Evolutionary conservation across 2,113 vertebrate species (phyloP).

Genomic region (Bos taurus): DNA sequence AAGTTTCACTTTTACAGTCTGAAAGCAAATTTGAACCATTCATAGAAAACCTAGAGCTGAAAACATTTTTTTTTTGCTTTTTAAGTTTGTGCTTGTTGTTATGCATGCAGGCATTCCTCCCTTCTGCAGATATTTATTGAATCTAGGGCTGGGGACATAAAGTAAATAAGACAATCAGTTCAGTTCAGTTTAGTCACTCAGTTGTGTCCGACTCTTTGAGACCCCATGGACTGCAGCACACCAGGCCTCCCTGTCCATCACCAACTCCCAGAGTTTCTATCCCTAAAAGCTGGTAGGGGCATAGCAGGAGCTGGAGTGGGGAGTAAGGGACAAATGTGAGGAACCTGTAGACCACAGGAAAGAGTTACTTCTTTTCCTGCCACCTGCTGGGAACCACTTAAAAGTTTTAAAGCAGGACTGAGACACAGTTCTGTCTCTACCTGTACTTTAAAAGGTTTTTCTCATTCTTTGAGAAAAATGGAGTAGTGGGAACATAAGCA

Average conservation of each 20-base stretch:
- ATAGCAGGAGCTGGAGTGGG: not conserved
- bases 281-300: not conserved
- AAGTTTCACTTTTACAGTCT: not conserved
- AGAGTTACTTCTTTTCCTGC: not conserved
- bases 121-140: not conserved
- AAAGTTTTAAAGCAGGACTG: not conserved
- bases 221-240: not conserved
- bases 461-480: not conserved
- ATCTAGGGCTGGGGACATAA: not conserved
- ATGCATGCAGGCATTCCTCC: not conserved
- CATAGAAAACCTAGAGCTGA: not conserved
- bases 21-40: not conserved
- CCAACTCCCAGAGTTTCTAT: not conserved
- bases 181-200: not conserved
- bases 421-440: not conserved
- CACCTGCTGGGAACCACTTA: not conserved
- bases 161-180: not conserved
- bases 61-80: not conserved
- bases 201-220: not conserved
- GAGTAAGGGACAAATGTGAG: not conserved
- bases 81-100: not conserved
- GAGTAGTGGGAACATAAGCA: not conserved
- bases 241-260: not conserved
- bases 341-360: not conserved
- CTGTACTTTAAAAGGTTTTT: not conserved